Conservation (phyloP, 2,113 vertebrate species). For the Syngnathus typhle region DNA sequence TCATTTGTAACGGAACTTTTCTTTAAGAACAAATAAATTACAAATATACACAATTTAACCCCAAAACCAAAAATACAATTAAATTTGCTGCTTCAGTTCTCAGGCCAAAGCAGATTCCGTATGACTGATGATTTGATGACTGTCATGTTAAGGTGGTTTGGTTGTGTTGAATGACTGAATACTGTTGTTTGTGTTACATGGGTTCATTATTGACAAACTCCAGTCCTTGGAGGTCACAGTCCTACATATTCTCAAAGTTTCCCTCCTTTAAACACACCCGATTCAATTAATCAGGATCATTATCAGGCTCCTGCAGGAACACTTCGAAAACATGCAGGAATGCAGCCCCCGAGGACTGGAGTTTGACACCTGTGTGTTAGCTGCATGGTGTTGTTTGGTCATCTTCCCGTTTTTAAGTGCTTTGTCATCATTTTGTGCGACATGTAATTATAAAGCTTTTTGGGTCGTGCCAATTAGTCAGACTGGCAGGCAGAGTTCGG, state of each 20-base stretch:
- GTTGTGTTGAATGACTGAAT: not conserved
- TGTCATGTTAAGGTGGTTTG: not conserved
- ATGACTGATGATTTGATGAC: not conserved
- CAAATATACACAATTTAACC: constrained; percentile 40
- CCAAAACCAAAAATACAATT: constrained; percentile 21
- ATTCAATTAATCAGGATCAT: no score
- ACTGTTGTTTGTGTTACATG: not conserved
- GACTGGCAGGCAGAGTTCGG: not conserved
- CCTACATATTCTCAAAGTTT: no score
- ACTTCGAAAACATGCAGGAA: no score
- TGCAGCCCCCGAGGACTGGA: no score
- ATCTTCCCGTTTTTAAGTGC: not conserved
- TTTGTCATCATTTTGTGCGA: not conserved
- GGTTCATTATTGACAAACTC: not conserved
- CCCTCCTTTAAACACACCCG: no score
- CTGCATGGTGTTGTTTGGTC: not conserved
- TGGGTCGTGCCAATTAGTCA: not conserved
- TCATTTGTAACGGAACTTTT: constrained; percentile 17
- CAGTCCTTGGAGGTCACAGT: no score
- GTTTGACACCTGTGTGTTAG: no score
- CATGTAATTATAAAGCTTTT: not conserved
- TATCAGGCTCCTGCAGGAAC: no score
- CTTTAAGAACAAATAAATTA: constrained; percentile 58
- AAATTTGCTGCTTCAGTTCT: not conserved
- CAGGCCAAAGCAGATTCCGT: not conserved